Percentiles rank a stretch among this genome's conserved stretches.
These are phyloP conservation scores for Pandion haliaetus DNA, from an alignment of 2,113 vertebrate species.

Conservation along the genomic window DNA sequence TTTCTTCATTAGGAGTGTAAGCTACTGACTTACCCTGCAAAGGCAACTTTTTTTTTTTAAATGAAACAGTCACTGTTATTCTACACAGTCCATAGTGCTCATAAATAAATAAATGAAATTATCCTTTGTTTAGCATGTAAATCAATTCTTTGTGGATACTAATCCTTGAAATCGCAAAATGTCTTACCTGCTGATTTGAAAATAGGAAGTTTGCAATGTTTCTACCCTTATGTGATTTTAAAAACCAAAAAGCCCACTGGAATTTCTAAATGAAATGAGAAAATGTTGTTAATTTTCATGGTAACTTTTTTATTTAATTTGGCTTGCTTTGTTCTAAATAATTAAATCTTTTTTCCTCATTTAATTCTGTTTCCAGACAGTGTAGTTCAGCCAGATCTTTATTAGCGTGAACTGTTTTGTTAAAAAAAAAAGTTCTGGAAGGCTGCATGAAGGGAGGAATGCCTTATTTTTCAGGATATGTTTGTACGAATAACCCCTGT, in stretches of 20 bases:
- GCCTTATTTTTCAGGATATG: slow-evolving; percentile 52
- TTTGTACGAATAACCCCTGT: slow-evolving; percentile 10
- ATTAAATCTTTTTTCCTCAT: neutral
- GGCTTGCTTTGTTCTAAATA: neutral
- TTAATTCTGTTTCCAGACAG: neutral
- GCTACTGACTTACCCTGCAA: neutral
- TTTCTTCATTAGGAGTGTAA: neutral
- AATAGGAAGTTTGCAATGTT: neutral
- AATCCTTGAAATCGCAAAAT: neutral
- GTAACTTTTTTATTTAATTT: neutral
- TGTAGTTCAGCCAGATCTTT: neutral
- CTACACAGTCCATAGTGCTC: neutral
- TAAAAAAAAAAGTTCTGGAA: neutral
- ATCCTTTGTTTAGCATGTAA: neutral
- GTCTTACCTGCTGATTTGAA: neutral
- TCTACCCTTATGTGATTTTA: neutral
- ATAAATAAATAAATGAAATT: neutral
- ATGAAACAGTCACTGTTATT: neutral
- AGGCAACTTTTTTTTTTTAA: neutral
- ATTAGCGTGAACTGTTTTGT: neutral
- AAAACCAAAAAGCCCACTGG: neutral
- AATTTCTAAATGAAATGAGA: neutral
- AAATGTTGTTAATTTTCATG: neutral
- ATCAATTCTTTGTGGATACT: neutral
- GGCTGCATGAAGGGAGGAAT: neutral